Percentiles rank a stretch among this genome's conserved stretches.
These are phyloP conservation scores for Coracopsis vasa DNA, from an alignment of 2,113 vertebrate species.

Conservation along the genomic window DNA sequence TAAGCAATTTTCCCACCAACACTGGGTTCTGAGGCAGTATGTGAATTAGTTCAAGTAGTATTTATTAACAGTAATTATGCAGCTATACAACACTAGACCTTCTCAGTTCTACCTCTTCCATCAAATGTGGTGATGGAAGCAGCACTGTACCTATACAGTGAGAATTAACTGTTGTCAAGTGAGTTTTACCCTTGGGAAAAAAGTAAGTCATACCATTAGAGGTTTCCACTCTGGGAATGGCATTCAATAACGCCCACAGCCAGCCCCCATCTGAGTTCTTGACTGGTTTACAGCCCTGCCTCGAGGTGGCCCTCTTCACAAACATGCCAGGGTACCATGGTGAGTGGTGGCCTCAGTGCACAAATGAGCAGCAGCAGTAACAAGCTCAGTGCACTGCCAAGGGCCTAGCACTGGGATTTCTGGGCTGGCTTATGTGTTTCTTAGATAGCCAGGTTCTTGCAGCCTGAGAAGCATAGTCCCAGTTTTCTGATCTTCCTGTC, in stretches of 20 bases:
- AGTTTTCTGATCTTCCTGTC: not conserved
- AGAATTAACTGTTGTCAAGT: not conserved
- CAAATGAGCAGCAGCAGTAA: not conserved
- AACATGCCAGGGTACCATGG: not conserved
- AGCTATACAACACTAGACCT: not conserved
- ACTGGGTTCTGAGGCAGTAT: not conserved
- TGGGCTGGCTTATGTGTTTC: not conserved
- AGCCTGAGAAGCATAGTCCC: not conserved
- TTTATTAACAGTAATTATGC: not conserved
- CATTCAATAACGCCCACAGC: not conserved
- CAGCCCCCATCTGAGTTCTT: not conserved
- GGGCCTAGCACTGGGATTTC: not conserved
- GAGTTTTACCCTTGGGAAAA: not conserved
- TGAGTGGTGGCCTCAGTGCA: not conserved
- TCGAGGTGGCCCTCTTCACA: not conserved
- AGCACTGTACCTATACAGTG: not conserved
- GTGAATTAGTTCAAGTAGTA: not conserved
- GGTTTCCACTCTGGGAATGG: not conserved
- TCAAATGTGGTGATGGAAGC: not conserved
- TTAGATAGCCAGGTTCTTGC: not conserved
- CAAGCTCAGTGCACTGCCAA: not conserved
- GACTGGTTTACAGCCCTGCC: not conserved
- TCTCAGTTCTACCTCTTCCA: not conserved
- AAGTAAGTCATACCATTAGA: not conserved
- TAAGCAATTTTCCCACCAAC: not conserved